A percentile compares a stretch with the other conserved stretches of the same genome.
phyloP scores from a whole-genome alignment of 2,113 vertebrate genomes.

The Plecotus auritus region DNA sequence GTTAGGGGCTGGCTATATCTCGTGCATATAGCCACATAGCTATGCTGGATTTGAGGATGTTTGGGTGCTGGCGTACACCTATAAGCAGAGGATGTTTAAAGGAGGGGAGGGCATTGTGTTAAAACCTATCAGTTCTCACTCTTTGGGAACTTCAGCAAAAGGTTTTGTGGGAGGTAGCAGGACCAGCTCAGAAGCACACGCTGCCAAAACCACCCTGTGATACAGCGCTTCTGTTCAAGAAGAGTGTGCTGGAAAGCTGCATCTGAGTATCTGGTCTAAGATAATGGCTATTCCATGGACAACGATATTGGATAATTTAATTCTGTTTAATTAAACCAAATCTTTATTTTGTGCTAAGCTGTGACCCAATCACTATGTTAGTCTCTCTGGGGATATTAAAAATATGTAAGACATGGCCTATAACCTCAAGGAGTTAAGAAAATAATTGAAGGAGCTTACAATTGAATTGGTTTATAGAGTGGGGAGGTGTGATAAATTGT shows the following conservation, averaged over 20 bases:
- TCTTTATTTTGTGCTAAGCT: slow-evolving; percentile 49
- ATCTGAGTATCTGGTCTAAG: not conserved
- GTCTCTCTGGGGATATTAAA: slow-evolving; percentile 48
- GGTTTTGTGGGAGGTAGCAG: not conserved
- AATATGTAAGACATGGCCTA: slow-evolving; percentile 35
- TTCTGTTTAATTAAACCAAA: slow-evolving; percentile 56
- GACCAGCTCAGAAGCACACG: not conserved
- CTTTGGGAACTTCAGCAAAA: not conserved
- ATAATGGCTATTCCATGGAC: not conserved
- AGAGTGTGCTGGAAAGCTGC: not conserved
- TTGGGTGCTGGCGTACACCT: not conserved
- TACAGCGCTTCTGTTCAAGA: not conserved
- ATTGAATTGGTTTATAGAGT: not conserved
- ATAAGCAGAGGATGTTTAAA: not conserved
- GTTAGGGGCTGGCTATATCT: not conserved
- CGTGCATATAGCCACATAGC: not conserved
- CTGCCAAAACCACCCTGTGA: not conserved
- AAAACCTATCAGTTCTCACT: not conserved
- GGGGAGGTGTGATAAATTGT: not conserved
- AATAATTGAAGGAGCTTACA: slow-evolving; percentile 20
- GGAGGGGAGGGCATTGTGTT: not conserved
- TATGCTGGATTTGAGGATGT: not conserved
- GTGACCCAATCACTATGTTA: not conserved
- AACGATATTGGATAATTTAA: slow-evolving; percentile 20
- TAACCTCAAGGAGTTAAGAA: slow-evolving; percentile 37